Evolutionary conservation across 2,888 invertebrate genomes (phyloP).

Genomic region (Rhagophthalmus giganteus): DNA sequence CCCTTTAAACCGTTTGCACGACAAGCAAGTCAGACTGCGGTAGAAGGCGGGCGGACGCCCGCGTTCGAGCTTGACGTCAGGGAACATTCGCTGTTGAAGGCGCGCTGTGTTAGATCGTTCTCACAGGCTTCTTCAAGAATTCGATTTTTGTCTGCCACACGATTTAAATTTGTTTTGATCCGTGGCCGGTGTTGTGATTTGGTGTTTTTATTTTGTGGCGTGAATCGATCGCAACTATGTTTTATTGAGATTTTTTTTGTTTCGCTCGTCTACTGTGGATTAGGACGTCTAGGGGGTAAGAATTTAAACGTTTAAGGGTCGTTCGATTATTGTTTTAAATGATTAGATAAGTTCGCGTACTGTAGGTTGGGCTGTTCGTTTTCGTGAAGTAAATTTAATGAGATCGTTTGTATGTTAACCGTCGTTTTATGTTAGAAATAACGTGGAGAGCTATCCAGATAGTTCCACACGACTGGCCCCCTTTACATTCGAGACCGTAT

Average conservation of each 20-base stretch:
- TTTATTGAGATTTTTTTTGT: not conserved
- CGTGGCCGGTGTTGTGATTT: slow-evolving; percentile 9
- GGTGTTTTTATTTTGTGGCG: not conserved
- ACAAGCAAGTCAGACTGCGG: slow-evolving; percentile 33
- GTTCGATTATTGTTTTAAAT: too few species aligned
- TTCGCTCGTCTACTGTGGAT: slow-evolving; percentile 8
- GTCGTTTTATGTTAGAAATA: slow-evolving; percentile 15
- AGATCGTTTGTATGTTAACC: slow-evolving; percentile 21
- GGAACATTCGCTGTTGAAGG: slow-evolving; percentile 31
- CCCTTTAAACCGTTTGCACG: slow-evolving; percentile 34
- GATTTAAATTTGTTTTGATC: slow-evolving; percentile 7
- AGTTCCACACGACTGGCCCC: slow-evolving; percentile 8
- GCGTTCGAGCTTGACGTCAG: slow-evolving; percentile 32
- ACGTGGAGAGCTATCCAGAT: slow-evolving; percentile 10
- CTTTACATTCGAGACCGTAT: too few species aligned
- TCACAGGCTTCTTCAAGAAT: slow-evolving; percentile 22
- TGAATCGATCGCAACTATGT: not conserved
- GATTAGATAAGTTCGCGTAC: too few species aligned
- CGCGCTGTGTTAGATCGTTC: slow-evolving; percentile 28
- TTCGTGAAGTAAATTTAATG: slow-evolving; percentile 19
- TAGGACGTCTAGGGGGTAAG: slow-evolving; percentile 1
- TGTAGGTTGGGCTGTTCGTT: slow-evolving; percentile 4
- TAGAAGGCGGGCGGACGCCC: slow-evolving; percentile 34
- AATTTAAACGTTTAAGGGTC: slow-evolving; percentile 1
- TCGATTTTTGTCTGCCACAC: slow-evolving; percentile 18